Evolutionary conservation across 2,113 vertebrate genomes (phyloP), one percentile per base, ranked within the genome.

Genomic region (Grallaria varia): DNA sequence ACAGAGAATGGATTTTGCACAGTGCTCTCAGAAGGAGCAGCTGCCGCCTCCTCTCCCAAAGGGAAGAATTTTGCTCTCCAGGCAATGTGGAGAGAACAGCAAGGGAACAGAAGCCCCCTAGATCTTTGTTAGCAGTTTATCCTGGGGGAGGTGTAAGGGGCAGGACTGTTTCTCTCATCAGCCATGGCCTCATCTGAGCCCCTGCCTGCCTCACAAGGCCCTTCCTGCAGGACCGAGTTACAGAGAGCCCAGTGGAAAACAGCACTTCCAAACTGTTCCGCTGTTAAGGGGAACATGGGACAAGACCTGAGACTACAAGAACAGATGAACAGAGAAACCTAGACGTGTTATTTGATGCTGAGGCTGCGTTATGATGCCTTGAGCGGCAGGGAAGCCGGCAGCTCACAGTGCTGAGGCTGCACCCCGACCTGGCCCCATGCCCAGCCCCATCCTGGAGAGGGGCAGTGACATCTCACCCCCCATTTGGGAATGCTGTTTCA

Each of bases 351-450:
- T 56, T 68, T 47, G 42, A 16, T 84, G 7, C 12, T 24, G 62
- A 72, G 79, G 53, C n/a, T 68, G 47, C 4, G 6, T 11, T 79
- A n/a, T 2, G 24, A 52, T 35, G 58, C 82, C 6, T 2, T 2
- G 8, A 14, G 37, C 62, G 44, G 58, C 40, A 27, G 35, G 19
- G 73, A 33, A 76, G 53, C 27, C 0, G 0, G 23, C 74, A 35
- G 47, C 35, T 72, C 30, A 4, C 39, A 64, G 53, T 24, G 12
- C 47, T 8, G 40, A 44, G 42, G 21, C 42, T 81, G 60, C 25
- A 69, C 39, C 42, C 52, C 0, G 0, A 30, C 25, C 28, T 25
- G 45, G 55, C 25, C 45, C 30, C 7, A 0, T 22, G 52, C 56
- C 68, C 82, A 71, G 47, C 20, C 25, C 23, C 12, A 2, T 52